phyloP scores from a whole-genome alignment of 2,888 invertebrate genomes.

The Temnothorax unifasciatus region DNA sequence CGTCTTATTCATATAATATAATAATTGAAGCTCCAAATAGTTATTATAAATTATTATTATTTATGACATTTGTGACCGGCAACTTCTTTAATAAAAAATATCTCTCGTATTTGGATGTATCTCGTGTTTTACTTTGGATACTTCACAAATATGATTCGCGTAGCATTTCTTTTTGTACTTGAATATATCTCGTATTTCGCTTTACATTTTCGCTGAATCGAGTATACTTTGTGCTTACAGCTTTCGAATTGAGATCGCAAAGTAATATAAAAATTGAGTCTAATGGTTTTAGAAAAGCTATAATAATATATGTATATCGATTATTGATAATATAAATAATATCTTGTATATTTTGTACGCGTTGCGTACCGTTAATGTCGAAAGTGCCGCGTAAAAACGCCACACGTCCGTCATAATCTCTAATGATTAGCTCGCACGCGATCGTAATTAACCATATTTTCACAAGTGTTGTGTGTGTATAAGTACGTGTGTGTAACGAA shows the following conservation, averaged over 20 bases:
- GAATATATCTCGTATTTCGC: not conserved
- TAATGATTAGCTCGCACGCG: conserved; percentile 1
- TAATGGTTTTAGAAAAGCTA: not conserved
- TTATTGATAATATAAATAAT: not conserved
- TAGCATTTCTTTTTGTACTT: not conserved
- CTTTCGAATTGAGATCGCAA: not conserved
- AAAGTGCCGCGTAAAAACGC: not conserved
- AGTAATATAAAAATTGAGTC: not conserved
- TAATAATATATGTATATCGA: not conserved
- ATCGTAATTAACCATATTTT: conserved; percentile 13
- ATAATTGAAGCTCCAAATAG: not conserved
- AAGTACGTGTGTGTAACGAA: not conserved
- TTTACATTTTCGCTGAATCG: not conserved
- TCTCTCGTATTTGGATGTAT: not conserved
- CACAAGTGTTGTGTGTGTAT: not conserved
- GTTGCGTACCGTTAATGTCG: not conserved
- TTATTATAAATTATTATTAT: not conserved
- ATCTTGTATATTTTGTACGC: not conserved
- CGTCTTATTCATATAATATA: not conserved
- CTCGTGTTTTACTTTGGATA: not conserved
- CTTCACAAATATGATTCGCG: not conserved
- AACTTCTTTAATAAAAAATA: not conserved
- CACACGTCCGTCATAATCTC: not conserved
- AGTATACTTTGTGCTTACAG: not conserved
- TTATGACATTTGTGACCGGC: not conserved